Conservation (phyloP, 2,888 invertebrate species). For the Ptilodon capucinus region DNA sequence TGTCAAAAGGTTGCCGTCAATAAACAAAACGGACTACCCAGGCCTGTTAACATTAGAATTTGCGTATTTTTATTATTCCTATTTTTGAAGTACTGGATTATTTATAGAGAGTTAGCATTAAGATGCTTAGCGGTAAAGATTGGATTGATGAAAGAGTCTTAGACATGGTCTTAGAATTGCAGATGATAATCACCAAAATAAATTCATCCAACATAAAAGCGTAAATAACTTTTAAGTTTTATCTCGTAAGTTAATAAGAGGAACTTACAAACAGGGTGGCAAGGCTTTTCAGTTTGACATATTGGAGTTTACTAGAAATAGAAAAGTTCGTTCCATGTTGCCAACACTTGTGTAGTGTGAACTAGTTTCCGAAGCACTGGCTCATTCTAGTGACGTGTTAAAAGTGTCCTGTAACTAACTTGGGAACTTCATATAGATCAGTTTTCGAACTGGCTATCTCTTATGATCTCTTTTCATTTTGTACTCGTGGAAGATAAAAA, state of each 20-base stretch:
- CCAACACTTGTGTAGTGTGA: constrained; percentile 22
- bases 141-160: too few species aligned
- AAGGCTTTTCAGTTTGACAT: constrained; percentile 33
- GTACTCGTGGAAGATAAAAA: not conserved
- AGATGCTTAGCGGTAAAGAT: too few species aligned
- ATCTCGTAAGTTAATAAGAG: not conserved
- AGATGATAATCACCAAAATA: too few species aligned
- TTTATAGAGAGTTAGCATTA: too few species aligned
- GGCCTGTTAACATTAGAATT: not conserved
- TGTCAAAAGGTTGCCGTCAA: not conserved
- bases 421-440: not conserved
- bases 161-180: too few species aligned
- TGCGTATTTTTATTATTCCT: not conserved
- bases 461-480: not conserved
- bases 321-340: constrained; percentile 20
- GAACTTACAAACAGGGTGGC: constrained; percentile 21
- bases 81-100: too few species aligned
- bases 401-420: constrained; percentile 5
- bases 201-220: not conserved
- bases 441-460: not conserved
- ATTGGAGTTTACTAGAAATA: constrained; percentile 29
- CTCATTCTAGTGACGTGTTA: constrained; percentile 14
- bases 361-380: constrained; percentile 26
- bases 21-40: not conserved
- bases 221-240: too few species aligned